Evolutionary conservation across 2,888 invertebrate species (phyloP).

Genomic region (Microctonus aethiopoides): DNA sequence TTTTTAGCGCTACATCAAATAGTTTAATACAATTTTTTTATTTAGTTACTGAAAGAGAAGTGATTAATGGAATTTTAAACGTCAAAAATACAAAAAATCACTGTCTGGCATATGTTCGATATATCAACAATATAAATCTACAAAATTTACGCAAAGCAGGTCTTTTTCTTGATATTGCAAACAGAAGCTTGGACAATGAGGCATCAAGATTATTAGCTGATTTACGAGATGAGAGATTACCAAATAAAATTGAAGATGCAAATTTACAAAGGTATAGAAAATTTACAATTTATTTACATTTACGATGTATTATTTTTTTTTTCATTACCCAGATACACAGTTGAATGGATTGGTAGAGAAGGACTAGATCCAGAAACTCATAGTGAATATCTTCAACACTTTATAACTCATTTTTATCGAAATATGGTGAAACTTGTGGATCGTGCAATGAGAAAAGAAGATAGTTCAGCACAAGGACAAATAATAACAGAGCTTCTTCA

Average conservation of each 20-base stretch:
- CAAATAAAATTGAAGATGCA: slow-evolving; percentile 87
- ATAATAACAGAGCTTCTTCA: slow-evolving; percentile 94
- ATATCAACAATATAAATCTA: slow-evolving; percentile 97
- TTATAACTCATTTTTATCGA: slow-evolving; percentile 93
- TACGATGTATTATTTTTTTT: background rate
- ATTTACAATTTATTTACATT: background rate
- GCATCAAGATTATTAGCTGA: slow-evolving; percentile 90
- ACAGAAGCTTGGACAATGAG: slow-evolving; percentile 91
- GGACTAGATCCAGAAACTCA: slow-evolving; percentile 94
- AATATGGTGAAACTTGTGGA: slow-evolving; percentile 93
- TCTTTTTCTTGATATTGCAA: slow-evolving; percentile 94
- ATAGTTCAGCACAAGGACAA: slow-evolving; percentile 92
- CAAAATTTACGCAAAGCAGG: slow-evolving; percentile 94
- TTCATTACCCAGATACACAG: slow-evolving; percentile 78
- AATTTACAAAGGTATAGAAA: slow-evolving; percentile 84
- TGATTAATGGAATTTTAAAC: slow-evolving; percentile 93
- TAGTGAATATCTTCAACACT: slow-evolving; percentile 92
- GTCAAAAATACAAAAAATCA: slow-evolving; percentile 96
- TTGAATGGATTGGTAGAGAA: slow-evolving; percentile 97
- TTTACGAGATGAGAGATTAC: slow-evolving; percentile 89
- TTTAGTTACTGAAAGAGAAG: slow-evolving; percentile 99
- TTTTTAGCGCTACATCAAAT: too few relatives aligned
- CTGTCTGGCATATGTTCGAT: slow-evolving; percentile 92
- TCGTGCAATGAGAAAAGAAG: slow-evolving; percentile 94
- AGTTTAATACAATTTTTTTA: too few relatives aligned